phyloP scores from a whole-genome alignment of 2,113 vertebrate species.

The Heterotilapia buettikoferi region DNA sequence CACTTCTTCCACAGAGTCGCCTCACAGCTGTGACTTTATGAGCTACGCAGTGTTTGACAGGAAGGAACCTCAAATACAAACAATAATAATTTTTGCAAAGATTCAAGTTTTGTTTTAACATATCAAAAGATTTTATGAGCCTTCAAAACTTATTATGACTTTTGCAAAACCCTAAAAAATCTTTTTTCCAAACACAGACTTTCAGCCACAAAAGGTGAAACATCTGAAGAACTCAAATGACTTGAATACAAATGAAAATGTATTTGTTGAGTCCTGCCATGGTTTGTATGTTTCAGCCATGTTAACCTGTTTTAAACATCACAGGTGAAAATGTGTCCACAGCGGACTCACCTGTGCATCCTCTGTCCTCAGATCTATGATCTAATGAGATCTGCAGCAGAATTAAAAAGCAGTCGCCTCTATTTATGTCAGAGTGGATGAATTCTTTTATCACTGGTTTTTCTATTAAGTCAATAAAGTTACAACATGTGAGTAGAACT shows the following conservation, averaged over 20 bases:
- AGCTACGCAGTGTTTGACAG: neutral
- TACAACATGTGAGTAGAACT: neutral
- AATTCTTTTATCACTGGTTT: neutral
- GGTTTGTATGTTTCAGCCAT: neutral
- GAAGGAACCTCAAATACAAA: neutral
- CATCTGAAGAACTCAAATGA: rapidly evolving
- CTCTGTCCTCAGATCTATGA: neutral
- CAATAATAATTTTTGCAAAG: rapidly evolving
- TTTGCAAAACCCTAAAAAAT: neutral
- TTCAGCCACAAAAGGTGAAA: neutral
- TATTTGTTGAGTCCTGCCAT: neutral
- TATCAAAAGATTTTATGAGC: neutral
- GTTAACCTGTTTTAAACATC: neutral
- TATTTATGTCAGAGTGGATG: neutral
- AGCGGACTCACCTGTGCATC: neutral
- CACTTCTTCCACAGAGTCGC: neutral
- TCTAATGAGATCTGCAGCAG: neutral
- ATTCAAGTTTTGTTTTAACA: neutral
- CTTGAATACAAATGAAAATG: neutral
- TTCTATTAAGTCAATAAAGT: neutral
- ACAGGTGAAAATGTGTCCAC: neutral
- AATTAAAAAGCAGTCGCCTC: neutral
- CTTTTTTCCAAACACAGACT: no score
- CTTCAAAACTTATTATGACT: neutral
- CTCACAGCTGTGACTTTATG: neutral